Evolutionary conservation across 1,140 invertebrate species (phyloP).

Genomic region (Heterodera schachtii): DNA sequence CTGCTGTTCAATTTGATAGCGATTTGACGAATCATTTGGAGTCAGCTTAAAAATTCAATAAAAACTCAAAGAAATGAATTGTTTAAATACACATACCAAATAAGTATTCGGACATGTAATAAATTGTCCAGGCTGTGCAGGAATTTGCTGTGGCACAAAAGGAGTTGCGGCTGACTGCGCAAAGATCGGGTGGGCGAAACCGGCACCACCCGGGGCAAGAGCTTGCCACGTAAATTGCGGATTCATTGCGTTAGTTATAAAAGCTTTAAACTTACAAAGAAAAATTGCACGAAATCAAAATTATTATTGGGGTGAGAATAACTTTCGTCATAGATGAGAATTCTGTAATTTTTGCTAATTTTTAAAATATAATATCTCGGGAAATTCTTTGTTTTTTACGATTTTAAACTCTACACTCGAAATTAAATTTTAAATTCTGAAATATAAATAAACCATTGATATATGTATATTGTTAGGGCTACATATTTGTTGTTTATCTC

Average conservation of each 20-base stretch:
- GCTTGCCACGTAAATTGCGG: background rate
- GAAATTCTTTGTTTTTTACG: too few species aligned
- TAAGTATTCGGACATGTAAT: background rate
- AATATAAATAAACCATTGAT: too few species aligned
- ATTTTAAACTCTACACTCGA: too few species aligned
- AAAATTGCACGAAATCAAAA: too few species aligned
- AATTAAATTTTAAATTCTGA: too few species aligned
- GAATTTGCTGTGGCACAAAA: background rate
- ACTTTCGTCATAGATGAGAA: too few species aligned
- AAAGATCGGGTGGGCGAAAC: background rate
- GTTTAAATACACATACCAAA: background rate
- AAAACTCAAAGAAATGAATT: background rate
- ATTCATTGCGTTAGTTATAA: background rate
- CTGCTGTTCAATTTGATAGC: conserved; percentile 7
- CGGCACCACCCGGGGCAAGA: background rate
- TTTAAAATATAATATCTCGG: too few species aligned
- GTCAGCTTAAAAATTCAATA: background rate
- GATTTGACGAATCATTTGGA: background rate
- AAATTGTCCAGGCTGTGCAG: background rate
- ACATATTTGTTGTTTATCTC: too few species aligned
- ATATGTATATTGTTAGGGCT: too few species aligned
- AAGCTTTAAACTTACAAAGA: too few species aligned
- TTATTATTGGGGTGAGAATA: too few species aligned
- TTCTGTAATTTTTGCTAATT: too few species aligned
- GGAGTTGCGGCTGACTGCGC: background rate